Conservation (phyloP, 2,113 vertebrate species). For the Stegastes partitus region DNA sequence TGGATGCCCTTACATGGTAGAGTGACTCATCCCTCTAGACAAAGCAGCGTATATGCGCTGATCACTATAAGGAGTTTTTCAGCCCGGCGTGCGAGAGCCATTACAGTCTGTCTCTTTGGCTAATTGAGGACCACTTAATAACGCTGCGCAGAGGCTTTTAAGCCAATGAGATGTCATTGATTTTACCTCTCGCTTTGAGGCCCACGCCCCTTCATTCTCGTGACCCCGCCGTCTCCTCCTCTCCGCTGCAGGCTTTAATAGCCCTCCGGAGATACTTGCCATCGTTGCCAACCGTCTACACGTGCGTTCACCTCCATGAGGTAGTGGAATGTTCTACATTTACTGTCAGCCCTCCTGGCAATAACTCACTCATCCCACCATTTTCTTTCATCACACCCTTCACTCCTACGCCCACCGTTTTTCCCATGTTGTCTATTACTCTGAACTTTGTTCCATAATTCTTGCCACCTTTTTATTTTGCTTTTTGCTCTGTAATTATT, state of each 20-base stretch:
- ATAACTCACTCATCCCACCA: slow-evolving; percentile 64
- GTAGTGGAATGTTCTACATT: slow-evolving; percentile 74
- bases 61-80: slow-evolving; percentile 41
- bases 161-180: slow-evolving; percentile 82
- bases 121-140: slow-evolving; percentile 81
- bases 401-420: slow-evolving; percentile 26
- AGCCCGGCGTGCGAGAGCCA: slow-evolving; percentile 43
- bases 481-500: slow-evolving; percentile 13
- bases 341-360: slow-evolving; percentile 66
- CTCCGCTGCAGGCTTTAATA: slow-evolving; percentile 59
- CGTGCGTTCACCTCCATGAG: slow-evolving; percentile 58
- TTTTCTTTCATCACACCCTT: slow-evolving; percentile 61
- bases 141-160: slow-evolving; percentile 77
- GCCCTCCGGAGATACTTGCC: slow-evolving; percentile 57
- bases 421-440: slow-evolving; percentile 39
- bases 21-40: slow-evolving; percentile 52
- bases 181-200: slow-evolving; percentile 64
- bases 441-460: slow-evolving; percentile 44
- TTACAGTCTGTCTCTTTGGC: slow-evolving; percentile 52
- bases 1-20: neutral
- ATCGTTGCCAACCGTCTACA: slow-evolving; percentile 60
- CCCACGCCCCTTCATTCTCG: slow-evolving; percentile 47
- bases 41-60: slow-evolving; percentile 30
- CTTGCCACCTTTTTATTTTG: slow-evolving; percentile 10
- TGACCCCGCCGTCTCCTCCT: slow-evolving; percentile 57